Evolutionary conservation across 2,888 invertebrate species (phyloP).

Genomic region (Willowsia nigromaculata): DNA sequence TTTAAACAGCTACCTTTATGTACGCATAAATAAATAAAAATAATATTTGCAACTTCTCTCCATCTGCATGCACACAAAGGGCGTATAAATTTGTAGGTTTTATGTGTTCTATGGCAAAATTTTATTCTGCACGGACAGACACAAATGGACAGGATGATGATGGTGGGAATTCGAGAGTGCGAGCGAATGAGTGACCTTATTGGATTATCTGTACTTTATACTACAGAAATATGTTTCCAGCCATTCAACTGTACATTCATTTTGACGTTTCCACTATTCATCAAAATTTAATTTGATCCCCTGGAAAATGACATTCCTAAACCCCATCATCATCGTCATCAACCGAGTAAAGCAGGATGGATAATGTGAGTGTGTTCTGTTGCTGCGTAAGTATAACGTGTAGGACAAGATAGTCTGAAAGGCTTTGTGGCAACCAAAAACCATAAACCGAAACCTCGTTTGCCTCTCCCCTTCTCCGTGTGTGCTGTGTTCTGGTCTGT

Average conservation of each 20-base stretch:
- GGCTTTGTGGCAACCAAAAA: background rate
- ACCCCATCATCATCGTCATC: background rate
- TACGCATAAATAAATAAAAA: background rate
- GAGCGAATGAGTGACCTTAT: background rate
- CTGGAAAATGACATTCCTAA: background rate
- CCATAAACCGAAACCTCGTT: background rate
- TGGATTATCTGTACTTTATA: background rate
- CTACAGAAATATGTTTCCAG: background rate
- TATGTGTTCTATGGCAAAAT: background rate
- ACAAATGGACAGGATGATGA: background rate
- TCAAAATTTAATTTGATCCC: conserved; percentile 13
- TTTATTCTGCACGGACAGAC: no score
- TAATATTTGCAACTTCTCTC: background rate
- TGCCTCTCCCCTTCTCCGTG: no score
- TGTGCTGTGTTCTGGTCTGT: background rate
- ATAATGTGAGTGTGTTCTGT: no score
- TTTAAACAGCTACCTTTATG: background rate
- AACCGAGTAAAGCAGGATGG: no score
- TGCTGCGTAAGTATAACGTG: background rate
- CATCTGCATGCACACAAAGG: no score
- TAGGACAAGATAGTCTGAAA: background rate
- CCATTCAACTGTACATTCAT: background rate
- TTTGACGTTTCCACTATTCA: background rate
- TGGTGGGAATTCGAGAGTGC: background rate
- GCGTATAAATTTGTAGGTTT: background rate